A percentile compares a stretch with the other conserved stretches of the same genome.
Conservation (phyloP, 2,113 vertebrate genomes). For the Pholis gunnellus region DNA sequence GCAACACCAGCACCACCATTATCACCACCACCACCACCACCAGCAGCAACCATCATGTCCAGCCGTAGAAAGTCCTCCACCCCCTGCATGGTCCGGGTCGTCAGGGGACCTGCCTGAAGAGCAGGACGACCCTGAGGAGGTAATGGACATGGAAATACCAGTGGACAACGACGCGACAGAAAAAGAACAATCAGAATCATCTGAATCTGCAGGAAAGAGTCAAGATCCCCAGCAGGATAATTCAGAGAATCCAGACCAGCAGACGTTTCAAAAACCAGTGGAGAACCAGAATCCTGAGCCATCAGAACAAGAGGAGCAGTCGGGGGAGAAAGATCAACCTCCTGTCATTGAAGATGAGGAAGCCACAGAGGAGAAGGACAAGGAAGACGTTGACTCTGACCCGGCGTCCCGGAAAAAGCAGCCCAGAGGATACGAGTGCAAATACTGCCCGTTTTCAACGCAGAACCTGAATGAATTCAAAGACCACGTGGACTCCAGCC, state of each 20-base stretch:
- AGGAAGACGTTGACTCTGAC: conserved; percentile 72
- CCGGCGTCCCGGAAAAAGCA: conserved; percentile 81
- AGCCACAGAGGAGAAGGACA: conserved; percentile 43
- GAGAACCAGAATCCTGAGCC: conserved; percentile 65
- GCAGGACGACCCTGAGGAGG: conserved; percentile 73
- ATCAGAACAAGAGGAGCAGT: conserved; percentile 32
- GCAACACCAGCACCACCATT: conserved; percentile 67
- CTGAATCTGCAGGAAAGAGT: conserved; percentile 34
- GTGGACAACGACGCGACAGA: conserved; percentile 50
- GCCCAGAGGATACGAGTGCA: conserved; percentile 92
- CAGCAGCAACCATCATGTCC: conserved; percentile 85
- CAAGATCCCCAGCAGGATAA: conserved; percentile 34
- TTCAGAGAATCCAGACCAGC: conserved; percentile 45
- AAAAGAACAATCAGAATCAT: conserved; percentile 25
- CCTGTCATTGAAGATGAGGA: conserved; percentile 36
- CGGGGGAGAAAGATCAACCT: conserved; percentile 27
- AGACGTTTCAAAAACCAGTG: conserved; percentile 70
- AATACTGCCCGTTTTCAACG: conserved; percentile 93
- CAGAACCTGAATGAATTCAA: conserved; percentile 93
- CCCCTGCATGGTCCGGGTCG: conserved; percentile 91
- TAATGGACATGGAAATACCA: conserved; percentile 62
- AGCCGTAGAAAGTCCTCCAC: conserved; percentile 94
- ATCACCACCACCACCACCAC: conserved; percentile 25
- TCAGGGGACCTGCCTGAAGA: conserved; percentile 78
- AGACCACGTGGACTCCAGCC: conserved; percentile 91